Percentiles rank a stretch among this genome's conserved stretches.
phyloP scores from a whole-genome alignment of 2,797 vertebrate genomes.

The Crocidura indochinensis region DNA sequence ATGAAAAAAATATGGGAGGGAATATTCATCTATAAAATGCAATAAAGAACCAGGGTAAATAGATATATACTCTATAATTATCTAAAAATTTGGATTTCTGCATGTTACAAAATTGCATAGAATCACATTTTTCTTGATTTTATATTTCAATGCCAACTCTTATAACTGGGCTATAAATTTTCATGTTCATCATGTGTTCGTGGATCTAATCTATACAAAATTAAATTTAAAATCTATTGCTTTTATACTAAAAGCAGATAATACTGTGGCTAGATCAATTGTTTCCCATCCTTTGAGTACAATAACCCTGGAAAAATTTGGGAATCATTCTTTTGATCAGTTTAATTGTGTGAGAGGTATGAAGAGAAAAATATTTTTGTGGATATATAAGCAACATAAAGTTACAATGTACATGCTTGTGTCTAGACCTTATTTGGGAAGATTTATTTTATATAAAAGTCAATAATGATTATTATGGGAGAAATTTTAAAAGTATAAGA shows the following conservation, averaged over 20 bases:
- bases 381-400: fast-evolving
- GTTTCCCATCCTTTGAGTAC: not conserved
- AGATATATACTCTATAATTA: not conserved
- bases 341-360: not conserved
- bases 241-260: not conserved
- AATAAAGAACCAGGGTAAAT: not conserved
- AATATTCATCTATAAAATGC: no score
- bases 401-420: not conserved
- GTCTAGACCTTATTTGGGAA: not conserved
- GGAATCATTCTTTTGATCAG: not conserved
- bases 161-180: not conserved
- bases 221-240: not conserved
- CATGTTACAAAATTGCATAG: not conserved
- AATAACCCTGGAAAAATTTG: not conserved
- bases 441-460: not conserved
- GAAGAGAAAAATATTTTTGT: fast-evolving
- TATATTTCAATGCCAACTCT: not conserved
- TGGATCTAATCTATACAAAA: not conserved
- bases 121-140: not conserved
- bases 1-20: no score
- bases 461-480: not conserved
- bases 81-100: not conserved
- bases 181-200: not conserved
- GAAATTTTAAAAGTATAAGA: not conserved
- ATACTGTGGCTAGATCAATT: not conserved